Evolutionary conservation across 2,113 vertebrate species (phyloP).

Genomic region (Stigmatopora nigra): DNA sequence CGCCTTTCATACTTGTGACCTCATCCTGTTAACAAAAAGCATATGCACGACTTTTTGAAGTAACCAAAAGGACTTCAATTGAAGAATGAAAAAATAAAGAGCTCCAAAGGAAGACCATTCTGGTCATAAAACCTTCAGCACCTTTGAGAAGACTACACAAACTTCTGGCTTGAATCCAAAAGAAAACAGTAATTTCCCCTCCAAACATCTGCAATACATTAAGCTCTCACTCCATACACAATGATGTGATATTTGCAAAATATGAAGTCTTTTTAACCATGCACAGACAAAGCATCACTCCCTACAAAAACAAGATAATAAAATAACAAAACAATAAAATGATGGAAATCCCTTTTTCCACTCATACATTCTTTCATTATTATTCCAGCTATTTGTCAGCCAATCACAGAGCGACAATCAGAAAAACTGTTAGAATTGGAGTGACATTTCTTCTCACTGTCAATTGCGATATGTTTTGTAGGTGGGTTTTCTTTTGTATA

Average conservation of each 20-base stretch:
- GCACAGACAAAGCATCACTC: neutral
- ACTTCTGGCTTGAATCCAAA: conserved; percentile 31
- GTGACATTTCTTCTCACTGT: neutral
- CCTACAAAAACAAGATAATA: neutral
- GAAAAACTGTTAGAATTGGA: neutral
- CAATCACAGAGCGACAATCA: too few relatives aligned
- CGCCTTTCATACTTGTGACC: conserved; percentile 42
- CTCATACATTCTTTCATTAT: neutral
- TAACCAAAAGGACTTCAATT: neutral
- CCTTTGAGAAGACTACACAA: conserved; percentile 41
- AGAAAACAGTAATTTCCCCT: conserved; percentile 29
- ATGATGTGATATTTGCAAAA: conserved; percentile 13
- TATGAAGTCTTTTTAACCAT: conserved; percentile 24
- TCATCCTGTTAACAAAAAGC: conserved; percentile 45
- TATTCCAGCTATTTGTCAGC: neutral
- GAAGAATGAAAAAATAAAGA: conserved; percentile 48
- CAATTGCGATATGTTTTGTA: neutral
- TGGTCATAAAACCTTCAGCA: conserved; percentile 15
- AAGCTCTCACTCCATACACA: neutral
- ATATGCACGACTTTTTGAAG: conserved; percentile 29
- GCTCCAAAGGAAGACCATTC: conserved; percentile 24
- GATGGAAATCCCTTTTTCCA: neutral
- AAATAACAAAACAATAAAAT: neutral
- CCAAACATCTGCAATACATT: conserved; percentile 47
- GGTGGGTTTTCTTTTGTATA: conserved; percentile 7